A percentile compares a stretch with the other conserved stretches of the same genome.
phyloP scores from a whole-genome alignment of 2,797 vertebrate genomes.

The Galagoides demidoff region DNA sequence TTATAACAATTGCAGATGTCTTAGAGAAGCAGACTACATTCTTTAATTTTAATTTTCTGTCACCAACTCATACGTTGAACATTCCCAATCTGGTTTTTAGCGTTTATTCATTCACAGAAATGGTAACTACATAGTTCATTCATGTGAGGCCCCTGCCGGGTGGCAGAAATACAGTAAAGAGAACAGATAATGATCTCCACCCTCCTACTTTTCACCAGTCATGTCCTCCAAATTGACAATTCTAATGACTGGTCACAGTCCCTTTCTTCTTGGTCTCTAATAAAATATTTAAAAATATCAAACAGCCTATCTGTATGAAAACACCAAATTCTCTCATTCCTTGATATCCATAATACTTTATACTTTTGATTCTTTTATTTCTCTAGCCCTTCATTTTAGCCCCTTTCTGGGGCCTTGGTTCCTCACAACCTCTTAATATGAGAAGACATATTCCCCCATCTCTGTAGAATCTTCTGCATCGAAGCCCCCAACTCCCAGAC shows the following conservation, averaged over 20 bases:
- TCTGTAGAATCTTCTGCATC: not conserved
- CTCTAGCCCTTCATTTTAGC: not conserved
- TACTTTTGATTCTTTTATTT: not conserved
- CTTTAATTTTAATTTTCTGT: not conserved
- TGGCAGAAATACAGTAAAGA: not conserved
- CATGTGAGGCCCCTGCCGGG: not conserved
- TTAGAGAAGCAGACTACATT: not conserved
- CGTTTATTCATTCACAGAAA: constrained; percentile 24
- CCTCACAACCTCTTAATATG: not conserved
- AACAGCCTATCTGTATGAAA: not conserved
- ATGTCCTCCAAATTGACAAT: not conserved
- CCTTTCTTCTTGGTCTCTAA: not conserved
- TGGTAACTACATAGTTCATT: not conserved
- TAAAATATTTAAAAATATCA: not conserved
- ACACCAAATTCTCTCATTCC: not conserved
- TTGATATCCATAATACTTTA: not conserved
- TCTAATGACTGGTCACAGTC: not conserved
- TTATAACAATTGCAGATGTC: not conserved
- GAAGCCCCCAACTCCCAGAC: not conserved
- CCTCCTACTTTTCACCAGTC: not conserved
- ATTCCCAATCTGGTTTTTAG: not conserved
- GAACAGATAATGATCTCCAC: not conserved
- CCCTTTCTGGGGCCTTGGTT: not conserved
- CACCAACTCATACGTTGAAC: not conserved
- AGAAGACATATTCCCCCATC: not conserved